Conservation (phyloP, 2,113 vertebrate species). For the Phaethornis superciliosus region DNA sequence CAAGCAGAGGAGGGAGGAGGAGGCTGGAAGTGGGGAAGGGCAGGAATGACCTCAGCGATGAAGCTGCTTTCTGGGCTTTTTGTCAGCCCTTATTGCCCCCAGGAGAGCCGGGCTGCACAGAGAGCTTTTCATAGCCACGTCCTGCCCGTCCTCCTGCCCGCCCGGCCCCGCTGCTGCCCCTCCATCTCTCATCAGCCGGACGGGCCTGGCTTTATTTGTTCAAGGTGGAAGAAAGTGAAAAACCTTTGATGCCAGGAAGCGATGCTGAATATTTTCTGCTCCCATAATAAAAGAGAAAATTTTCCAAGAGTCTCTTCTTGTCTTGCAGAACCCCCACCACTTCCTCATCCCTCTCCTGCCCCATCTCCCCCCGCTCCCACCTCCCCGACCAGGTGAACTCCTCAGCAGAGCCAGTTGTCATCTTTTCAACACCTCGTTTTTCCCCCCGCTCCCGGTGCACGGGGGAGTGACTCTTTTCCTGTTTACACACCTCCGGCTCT, state of each 20-base stretch:
- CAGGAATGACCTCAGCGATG: constrained; percentile 26
- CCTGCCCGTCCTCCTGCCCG: background rate
- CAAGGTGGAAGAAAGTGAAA: constrained; percentile 48
- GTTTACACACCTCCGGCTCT: constrained; percentile 62
- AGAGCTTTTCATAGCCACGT: background rate
- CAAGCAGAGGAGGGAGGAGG: background rate
- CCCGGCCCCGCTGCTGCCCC: background rate
- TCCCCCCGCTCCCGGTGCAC: constrained; percentile 14
- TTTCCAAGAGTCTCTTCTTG: background rate
- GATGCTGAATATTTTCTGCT: constrained; percentile 2
- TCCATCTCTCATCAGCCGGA: constrained; percentile 29
- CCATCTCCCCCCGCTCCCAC: background rate
- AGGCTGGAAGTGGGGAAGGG: background rate
- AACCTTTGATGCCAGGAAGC: constrained; percentile 66
- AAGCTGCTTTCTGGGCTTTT: background rate
- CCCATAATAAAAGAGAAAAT: constrained; percentile 41
- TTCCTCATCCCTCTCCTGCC: background rate
- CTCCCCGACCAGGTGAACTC: constrained; percentile 67
- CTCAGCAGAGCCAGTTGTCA: constrained; percentile 63
- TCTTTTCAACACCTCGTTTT: constrained; percentile 79
- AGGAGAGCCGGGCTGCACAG: background rate
- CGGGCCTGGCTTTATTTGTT: constrained; percentile 39
- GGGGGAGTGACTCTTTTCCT: constrained; percentile 68
- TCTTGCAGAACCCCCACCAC: background rate
- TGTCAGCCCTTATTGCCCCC: background rate